Conservation (phyloP, 1,140 invertebrate species). For the Rhysida immarginata region DNA sequence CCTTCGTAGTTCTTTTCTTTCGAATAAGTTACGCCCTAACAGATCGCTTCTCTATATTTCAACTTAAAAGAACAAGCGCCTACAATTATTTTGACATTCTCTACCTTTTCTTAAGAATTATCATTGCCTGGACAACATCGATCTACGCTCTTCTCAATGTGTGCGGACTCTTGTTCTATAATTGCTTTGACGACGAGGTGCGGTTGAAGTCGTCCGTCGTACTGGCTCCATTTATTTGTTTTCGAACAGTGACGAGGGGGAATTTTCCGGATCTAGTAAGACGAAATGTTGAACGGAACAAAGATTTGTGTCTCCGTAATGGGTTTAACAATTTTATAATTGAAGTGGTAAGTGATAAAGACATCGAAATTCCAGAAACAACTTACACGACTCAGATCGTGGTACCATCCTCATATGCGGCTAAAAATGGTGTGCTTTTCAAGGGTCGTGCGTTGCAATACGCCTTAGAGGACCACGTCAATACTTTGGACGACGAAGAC, state of each 20-base stretch:
- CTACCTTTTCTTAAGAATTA: too few species aligned
- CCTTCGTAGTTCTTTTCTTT: too few species aligned
- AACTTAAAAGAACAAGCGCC: too few species aligned
- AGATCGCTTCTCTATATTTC: too few species aligned
- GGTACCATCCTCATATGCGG: slow-evolving; percentile 23
- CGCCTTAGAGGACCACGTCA: slow-evolving; percentile 29
- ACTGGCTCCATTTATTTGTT: slow-evolving; percentile 23
- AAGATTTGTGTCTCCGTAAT: slow-evolving; percentile 20
- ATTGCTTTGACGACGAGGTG: neutral
- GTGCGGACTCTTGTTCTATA: neutral
- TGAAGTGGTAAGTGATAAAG: slow-evolving; percentile 25
- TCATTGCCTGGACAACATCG: too few species aligned
- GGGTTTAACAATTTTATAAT: slow-evolving; percentile 25
- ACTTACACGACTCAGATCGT: slow-evolving; percentile 21
- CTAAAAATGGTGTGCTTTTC: slow-evolving; percentile 29
- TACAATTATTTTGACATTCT: too few species aligned
- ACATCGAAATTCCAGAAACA: neutral
- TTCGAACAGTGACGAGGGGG: slow-evolving; percentile 25
- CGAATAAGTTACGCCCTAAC: too few species aligned
- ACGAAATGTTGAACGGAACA: slow-evolving; percentile 22
- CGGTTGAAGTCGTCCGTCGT: neutral
- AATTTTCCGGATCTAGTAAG: slow-evolving; percentile 23
- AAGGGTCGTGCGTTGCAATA: too few species aligned
- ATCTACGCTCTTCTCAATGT: neutral
- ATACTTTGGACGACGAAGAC: slow-evolving; percentile 27